phyloP scores from a whole-genome alignment of 2,888 invertebrate genomes.

The Agonopterix heracliana region DNA sequence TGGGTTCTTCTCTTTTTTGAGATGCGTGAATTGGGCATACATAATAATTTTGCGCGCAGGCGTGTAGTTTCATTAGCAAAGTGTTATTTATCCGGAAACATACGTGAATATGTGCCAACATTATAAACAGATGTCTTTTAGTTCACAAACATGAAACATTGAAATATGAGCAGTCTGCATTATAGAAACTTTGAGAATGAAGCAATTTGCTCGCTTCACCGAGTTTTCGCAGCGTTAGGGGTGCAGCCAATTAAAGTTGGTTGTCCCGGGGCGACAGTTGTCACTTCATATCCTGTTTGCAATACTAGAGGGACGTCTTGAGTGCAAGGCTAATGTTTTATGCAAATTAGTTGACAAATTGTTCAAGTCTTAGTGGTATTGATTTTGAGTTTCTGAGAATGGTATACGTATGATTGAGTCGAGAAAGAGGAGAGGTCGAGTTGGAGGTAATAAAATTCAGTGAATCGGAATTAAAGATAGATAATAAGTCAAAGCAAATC shows the following conservation, averaged over 20 bases:
- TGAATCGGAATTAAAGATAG: no score
- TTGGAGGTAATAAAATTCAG: no score
- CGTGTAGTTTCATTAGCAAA: conserved; percentile 36
- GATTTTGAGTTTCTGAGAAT: not conserved
- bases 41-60: conserved; percentile 43
- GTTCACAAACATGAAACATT: conserved; percentile 7
- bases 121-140: conserved; percentile 5
- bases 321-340: conserved; percentile 14
- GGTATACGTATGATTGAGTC: no score
- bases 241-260: conserved; percentile 48
- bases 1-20: conserved; percentile 37
- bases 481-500: no score
- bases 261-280: conserved; percentile 40
- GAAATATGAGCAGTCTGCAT: conserved; percentile 8
- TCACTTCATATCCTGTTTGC: conserved; percentile 40
- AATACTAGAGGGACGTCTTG: conserved; percentile 11
- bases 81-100: conserved; percentile 31
- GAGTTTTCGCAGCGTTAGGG: conserved; percentile 17
- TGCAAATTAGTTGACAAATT: conserved; percentile 33
- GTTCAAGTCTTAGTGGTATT: conserved; percentile 12
- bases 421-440: no score
- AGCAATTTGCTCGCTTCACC: conserved; percentile 11
- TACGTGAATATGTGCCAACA: conserved; percentile 21
- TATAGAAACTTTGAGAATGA: conserved; percentile 2
- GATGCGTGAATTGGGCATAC: conserved; percentile 36